A percentile compares a stretch with the other conserved stretches of the same genome.
Evolutionary conservation across 2,113 vertebrate genomes (phyloP).

Genomic region (Sebastes schlegelii): DNA sequence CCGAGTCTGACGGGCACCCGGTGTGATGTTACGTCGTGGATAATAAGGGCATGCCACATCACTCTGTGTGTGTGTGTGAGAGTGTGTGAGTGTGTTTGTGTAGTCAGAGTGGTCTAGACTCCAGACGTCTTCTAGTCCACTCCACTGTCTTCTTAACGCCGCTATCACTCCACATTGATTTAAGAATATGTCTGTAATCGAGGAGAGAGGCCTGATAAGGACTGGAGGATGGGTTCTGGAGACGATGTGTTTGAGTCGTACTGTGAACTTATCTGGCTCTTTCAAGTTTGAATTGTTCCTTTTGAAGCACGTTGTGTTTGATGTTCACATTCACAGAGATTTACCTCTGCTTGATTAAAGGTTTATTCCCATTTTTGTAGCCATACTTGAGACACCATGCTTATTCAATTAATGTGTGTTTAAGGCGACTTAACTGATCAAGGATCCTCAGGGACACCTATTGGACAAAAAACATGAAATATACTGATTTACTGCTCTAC

Average conservation of each 20-base stretch:
- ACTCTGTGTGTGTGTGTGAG: not conserved
- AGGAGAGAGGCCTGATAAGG: constrained; percentile 30
- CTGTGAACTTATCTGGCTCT: constrained; percentile 32
- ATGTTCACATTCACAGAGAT: constrained; percentile 33
- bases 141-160: constrained; percentile 40
- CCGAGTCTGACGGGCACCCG: constrained; percentile 1
- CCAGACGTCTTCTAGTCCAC: constrained; percentile 17
- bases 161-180: constrained; percentile 49
- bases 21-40: constrained; percentile 5
- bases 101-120: constrained; percentile 1
- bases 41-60: constrained; percentile 25
- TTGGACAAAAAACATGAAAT: not conserved
- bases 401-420: constrained; percentile 44
- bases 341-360: constrained; percentile 43
- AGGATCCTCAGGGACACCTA: not conserved
- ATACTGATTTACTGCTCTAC: not conserved
- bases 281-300: constrained; percentile 45
- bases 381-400: not conserved
- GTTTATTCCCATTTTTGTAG: constrained; percentile 3
- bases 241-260: constrained; percentile 19
- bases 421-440: constrained; percentile 20
- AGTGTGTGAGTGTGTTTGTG: constrained; percentile 14
- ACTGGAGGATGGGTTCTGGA: constrained; percentile 4
- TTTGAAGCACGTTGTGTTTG: constrained; percentile 27
- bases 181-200: constrained; percentile 42